Conservation (phyloP, 2,888 invertebrate species). For the Tinea semifulvella region DNA sequence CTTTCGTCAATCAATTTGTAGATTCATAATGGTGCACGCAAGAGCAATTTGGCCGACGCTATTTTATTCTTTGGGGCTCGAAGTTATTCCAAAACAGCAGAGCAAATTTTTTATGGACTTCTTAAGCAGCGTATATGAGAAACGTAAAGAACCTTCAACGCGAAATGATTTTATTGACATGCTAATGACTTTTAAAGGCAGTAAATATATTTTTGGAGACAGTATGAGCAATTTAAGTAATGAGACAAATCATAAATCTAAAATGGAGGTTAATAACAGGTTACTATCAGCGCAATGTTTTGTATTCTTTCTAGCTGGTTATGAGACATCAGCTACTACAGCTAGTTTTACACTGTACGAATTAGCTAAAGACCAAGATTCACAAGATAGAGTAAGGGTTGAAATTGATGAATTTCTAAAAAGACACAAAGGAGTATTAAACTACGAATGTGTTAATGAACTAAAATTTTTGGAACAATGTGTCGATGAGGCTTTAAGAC, state of each 20-base stretch:
- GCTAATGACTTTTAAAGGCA: constrained; percentile 18
- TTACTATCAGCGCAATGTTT: constrained; percentile 60
- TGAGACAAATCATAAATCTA: constrained; percentile 23
- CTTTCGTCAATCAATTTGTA: constrained; percentile 20
- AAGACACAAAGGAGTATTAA: constrained; percentile 37
- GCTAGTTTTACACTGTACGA: constrained; percentile 54
- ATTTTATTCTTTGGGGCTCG: constrained; percentile 17
- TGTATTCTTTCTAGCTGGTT: constrained; percentile 59
- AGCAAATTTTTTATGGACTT: constrained; percentile 13
- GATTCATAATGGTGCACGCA: constrained; percentile 20
- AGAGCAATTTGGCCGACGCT: constrained; percentile 17
- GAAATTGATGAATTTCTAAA: constrained; percentile 41
- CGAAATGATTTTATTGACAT: constrained; percentile 23
- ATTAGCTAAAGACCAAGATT: constrained; percentile 44
- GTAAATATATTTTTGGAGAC: constrained; percentile 21
- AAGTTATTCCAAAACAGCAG: constrained; percentile 2
- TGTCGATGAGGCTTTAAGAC: constrained; percentile 14
- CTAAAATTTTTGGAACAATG: constrained; percentile 14
- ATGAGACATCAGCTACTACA: constrained; percentile 59
- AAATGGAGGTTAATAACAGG: constrained; percentile 38
- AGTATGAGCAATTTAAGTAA: constrained; percentile 16
- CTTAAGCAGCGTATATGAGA: constrained; percentile 12
- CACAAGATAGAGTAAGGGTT: constrained; percentile 43
- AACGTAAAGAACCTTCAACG: constrained; percentile 17
- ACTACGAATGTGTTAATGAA: constrained; percentile 40